Conservation (phyloP, 2,797 vertebrate species). For the Notoglanidium macrostoma region DNA sequence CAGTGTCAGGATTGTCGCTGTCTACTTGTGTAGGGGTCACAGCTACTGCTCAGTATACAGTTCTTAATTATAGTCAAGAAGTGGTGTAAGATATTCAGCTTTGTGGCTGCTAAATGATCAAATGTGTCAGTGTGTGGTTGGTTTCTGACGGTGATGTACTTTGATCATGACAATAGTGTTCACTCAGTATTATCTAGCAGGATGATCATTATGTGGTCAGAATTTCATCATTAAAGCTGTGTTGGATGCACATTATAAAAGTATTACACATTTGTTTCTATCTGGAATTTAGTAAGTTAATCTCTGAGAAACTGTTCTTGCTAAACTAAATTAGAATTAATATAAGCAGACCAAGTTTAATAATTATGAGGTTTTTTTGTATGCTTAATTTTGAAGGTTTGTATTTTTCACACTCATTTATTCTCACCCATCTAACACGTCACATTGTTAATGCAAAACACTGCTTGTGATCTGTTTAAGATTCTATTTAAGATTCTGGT, state of each 20-base stretch:
- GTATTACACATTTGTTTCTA: neutral
- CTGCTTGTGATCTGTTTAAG: conserved; percentile 2
- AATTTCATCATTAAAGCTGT: neutral
- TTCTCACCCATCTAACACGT: conserved; percentile 10
- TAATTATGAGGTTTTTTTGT: neutral
- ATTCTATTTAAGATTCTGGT: conserved; percentile 27
- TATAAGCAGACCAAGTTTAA: neutral
- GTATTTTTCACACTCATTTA: neutral
- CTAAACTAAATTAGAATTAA: neutral
- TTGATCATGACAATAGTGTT: neutral
- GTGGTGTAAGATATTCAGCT: neutral
- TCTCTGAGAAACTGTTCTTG: neutral
- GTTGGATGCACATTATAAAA: neutral
- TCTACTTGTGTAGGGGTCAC: conserved; percentile 10
- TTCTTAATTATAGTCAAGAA: neutral
- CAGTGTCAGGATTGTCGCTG: conserved; percentile 4
- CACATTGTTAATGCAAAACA: neutral
- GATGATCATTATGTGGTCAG: neutral
- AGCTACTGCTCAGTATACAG: neutral
- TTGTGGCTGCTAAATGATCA: neutral
- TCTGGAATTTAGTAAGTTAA: neutral
- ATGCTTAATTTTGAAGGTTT: neutral
- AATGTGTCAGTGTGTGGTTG: neutral
- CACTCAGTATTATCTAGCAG: neutral
- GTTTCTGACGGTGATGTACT: neutral